Evolutionary conservation across 2,797 vertebrate species (phyloP).

Genomic region (Periparus ater): DNA sequence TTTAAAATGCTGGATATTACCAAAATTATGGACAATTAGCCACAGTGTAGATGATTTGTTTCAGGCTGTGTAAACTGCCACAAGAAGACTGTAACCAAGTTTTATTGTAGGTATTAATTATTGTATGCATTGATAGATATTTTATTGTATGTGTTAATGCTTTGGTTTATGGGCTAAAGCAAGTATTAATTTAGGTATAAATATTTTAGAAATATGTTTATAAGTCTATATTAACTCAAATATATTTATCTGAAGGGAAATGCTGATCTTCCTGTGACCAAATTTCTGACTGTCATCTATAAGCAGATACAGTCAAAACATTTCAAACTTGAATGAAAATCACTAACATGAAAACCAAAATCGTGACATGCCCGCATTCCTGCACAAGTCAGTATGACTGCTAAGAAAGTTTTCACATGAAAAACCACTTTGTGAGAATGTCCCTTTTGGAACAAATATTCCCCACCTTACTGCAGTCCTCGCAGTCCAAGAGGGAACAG

Average conservation of each 20-base stretch:
- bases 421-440: neutral
- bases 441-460: neutral
- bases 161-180: neutral
- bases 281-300: neutral
- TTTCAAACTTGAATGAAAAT: no score
- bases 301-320: neutral
- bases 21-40: neutral
- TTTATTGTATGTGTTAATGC: neutral
- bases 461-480: accelerated
- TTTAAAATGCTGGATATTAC: neutral
- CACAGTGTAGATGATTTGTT: neutral
- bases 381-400: neutral
- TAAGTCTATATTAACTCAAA: neutral
- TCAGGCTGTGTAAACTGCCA: neutral
- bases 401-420: neutral
- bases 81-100: neutral
- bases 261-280: neutral
- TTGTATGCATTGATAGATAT: neutral
- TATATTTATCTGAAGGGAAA: neutral
- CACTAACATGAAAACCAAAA: neutral
- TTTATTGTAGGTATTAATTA: neutral
- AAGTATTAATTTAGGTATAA: neutral
- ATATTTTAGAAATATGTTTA: neutral
- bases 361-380: accelerated
- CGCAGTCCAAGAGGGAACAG: neutral